Evolutionary conservation across 2,888 invertebrate species (phyloP).

Genomic region (Eupithecia abbreviata): DNA sequence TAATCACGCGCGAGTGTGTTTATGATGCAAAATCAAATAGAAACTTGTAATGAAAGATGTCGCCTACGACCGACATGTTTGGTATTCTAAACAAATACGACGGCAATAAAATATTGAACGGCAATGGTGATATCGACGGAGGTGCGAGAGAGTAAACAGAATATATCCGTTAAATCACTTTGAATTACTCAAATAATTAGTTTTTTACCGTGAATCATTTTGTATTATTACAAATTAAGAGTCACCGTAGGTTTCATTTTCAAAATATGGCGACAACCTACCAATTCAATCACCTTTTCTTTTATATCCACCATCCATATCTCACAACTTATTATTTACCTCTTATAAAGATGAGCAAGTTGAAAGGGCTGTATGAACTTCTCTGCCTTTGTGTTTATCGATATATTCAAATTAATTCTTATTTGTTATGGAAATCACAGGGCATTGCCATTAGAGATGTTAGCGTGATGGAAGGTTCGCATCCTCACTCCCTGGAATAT

Average conservation of each 20-base stretch:
- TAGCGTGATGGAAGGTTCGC: conserved; percentile 55
- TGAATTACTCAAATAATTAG: conserved; percentile 34
- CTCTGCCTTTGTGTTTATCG: conserved; percentile 22
- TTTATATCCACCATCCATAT: neutral
- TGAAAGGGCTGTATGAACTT: conserved; percentile 5
- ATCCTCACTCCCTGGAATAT: conserved; percentile 75
- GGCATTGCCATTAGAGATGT: conserved; percentile 42
- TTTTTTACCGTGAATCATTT: neutral
- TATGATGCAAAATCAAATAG: conserved; percentile 83
- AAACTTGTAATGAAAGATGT: conserved; percentile 83
- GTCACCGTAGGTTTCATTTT: neutral
- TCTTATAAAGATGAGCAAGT: neutral
- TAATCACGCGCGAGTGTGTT: conserved; percentile 77
- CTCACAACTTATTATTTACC: neutral
- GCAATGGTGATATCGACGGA: conserved; percentile 65
- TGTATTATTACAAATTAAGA: neutral
- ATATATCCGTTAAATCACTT: conserved; percentile 50
- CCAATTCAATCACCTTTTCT: neutral
- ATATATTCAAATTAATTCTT: conserved; percentile 30
- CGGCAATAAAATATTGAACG: conserved; percentile 80
- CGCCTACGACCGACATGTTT: conserved; percentile 73
- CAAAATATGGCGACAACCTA: neutral
- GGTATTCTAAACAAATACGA: conserved; percentile 75
- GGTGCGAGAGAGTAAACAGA: conserved; percentile 59
- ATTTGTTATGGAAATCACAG: conserved; percentile 38